These are phyloP conservation scores for Aix galericulata DNA, from an alignment of 2,113 vertebrate genomes.

Conservation along the genomic window DNA sequence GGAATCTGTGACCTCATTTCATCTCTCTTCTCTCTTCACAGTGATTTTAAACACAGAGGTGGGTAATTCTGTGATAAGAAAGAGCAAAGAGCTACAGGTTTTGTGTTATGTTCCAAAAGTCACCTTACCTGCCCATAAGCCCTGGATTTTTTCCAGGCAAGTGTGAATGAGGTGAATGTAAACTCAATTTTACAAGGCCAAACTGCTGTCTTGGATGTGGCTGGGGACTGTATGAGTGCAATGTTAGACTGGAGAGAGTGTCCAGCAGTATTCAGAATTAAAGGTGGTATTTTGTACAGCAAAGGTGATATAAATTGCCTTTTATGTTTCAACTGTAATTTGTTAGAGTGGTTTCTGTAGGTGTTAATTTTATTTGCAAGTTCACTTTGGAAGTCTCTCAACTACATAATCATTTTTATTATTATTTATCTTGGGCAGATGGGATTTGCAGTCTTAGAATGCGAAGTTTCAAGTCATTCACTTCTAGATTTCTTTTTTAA, in stretches of 20 bases:
- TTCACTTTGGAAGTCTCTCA: background rate
- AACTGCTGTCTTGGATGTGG: accelerated
- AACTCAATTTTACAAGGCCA: background rate
- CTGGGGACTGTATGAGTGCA: background rate
- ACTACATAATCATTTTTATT: background rate
- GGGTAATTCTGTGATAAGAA: background rate
- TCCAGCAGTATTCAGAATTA: too few relatives aligned
- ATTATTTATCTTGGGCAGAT: background rate
- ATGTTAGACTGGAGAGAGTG: background rate
- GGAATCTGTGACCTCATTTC: background rate
- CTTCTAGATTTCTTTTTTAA: background rate
- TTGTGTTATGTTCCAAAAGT: background rate
- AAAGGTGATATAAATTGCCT: background rate
- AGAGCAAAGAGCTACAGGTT: background rate
- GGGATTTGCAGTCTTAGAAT: background rate
- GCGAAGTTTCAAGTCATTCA: background rate
- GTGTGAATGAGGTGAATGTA: background rate
- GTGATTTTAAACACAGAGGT: background rate
- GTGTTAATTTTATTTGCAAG: background rate
- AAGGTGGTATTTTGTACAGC: background rate
- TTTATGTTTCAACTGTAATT: background rate
- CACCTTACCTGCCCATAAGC: background rate
- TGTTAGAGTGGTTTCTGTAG: background rate
- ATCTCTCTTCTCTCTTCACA: background rate
- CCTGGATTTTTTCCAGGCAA: background rate